Evolutionary conservation across 2,113 vertebrate species (phyloP).

Genomic region (Dryoscopus gambensis): DNA sequence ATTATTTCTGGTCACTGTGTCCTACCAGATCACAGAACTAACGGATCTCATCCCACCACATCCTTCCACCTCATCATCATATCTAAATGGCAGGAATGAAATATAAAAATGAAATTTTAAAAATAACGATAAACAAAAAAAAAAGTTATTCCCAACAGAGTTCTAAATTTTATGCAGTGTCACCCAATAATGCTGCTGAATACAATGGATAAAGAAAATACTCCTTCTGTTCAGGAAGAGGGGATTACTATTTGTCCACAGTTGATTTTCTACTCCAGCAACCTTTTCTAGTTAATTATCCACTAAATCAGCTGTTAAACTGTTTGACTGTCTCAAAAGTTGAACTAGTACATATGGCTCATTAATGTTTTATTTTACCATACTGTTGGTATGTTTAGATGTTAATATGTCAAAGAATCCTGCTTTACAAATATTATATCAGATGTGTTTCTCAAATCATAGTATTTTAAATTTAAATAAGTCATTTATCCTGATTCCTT

Average conservation of each 20-base stretch:
- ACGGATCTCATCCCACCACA: not conserved
- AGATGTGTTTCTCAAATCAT: not conserved
- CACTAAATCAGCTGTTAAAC: not conserved
- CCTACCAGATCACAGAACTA: not conserved
- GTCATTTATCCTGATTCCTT: not conserved
- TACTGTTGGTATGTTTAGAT: not conserved
- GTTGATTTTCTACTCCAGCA: not conserved
- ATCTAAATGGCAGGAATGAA: not conserved
- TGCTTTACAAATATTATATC: not conserved
- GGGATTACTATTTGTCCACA: not conserved
- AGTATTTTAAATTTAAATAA: not conserved
- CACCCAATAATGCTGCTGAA: not conserved
- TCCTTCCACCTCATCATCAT: accelerated
- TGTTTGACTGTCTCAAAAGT: not conserved
- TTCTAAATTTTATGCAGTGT: not conserved
- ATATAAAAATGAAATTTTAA: not conserved
- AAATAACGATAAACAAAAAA: not conserved
- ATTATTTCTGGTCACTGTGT: not conserved
- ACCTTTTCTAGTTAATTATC: not conserved
- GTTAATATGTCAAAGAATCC: not conserved
- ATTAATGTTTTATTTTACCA: not conserved
- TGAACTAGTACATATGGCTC: not conserved
- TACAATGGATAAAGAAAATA: not conserved
- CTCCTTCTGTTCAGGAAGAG: not conserved
- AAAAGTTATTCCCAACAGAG: not conserved